Evolutionary conservation across 2,888 invertebrate species (phyloP), one percentile per base, ranked within the genome.

Genomic region (Xestia ashworthii): DNA sequence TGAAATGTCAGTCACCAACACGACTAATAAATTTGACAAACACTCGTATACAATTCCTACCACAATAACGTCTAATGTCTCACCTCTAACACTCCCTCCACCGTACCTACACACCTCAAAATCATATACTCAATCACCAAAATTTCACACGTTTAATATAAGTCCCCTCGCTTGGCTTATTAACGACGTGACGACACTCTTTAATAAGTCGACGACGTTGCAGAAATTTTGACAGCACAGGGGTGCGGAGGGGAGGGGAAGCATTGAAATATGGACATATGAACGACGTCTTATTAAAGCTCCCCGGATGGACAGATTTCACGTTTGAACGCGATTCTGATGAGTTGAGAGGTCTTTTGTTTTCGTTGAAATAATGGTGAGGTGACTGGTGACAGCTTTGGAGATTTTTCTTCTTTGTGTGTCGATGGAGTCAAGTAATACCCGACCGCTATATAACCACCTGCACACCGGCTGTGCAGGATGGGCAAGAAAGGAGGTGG

Each of bases 141-240:
- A 74, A 72, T 80, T 79, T 83, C 74, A 76, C 78, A 82, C 82
- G 81, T 89, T 86, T 81, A 86, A 89, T 90, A 84, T 88, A 81
- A 85, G 80, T 71, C 74, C 44, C 38, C 64, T 41, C 83, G 69
- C 77, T 60, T 73, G 84, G 83, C 89, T 90, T 90, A 89, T 89
- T 88, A 90, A 87, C 85, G 82, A 74, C 75, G 74, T 64, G 76
- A 73, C 81, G 86, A 84, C 84, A 84, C 80, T 83, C 83, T 88
- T 88, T 90, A 90, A 90, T 90, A 90, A 89, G 84, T 81, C 71
- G 60, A 53, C 85, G 80, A 84, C 83, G 82, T 76, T 85, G 87
- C 86, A 85, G 76, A 88, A 89, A 89, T 83, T 86, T 85, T 86
- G 89, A 86, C 89, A 83, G 76, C 74, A 38, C 58, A 65, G 71